Evolutionary conservation across 2,888 invertebrate genomes (phyloP), one percentile per base, ranked within the genome.

Genomic region (Apoda limacodes): DNA sequence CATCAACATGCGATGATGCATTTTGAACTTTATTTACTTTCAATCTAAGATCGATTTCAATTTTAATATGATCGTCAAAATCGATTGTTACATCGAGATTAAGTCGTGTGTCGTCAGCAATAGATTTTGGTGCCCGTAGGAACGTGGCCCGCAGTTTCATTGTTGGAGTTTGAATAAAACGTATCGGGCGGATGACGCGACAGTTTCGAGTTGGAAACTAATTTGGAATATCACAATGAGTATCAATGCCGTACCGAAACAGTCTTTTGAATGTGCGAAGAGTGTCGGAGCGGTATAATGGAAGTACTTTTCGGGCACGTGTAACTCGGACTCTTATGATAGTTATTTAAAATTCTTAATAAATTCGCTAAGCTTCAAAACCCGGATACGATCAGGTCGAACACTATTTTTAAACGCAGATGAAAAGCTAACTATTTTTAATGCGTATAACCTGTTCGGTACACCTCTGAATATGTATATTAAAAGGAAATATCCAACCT

Each of bases 141-240:
- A 74, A 68, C 75, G 74, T 66, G 68, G 71, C 54, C 59, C 59
- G 57, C 54, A 56, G 59, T 55, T 63, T 60, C 64, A 76, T 76
- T 76, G 78, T 76, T 70, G 66, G 61, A 40, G 45, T 45, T 54
- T 60, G 71, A 70, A 64, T 62, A 64, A 70, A 74, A 68, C 65
- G 69, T 69, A 68, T 74, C 72, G 65, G 61, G 59, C 58, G 60
- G 68, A 80, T 80, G 80, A 78, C 80, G 58, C 49, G 70, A 60
- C 65, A 57, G 55, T 75, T 76, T 75, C 56, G 53, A 52, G 57
- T 69, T 58, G 51, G 74, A 80, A 80, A 80, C 80, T 80, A 80
- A 80, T 80, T 80, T 80, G 68, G 61, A 64, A 67, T 70, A 74
- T 69, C 67, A 78, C 80, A 75, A 74, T 72, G 69, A 68, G 64